phyloP scores from a whole-genome alignment of 2,113 vertebrate species.

The Vombatus ursinus region DNA sequence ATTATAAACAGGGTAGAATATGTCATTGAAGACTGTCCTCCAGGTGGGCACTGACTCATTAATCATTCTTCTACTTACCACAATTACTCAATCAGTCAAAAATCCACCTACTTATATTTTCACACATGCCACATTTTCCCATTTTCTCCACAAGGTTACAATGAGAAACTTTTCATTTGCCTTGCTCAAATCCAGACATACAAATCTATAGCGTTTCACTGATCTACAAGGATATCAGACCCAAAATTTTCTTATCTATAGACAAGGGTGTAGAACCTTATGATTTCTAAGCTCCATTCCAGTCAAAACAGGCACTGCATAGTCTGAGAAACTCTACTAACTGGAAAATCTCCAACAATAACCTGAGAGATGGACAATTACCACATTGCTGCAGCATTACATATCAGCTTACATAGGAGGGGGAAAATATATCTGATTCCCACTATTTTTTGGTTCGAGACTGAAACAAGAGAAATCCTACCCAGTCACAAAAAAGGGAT shows the following conservation, averaged over 20 bases:
- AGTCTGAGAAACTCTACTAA: background rate
- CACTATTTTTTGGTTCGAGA: background rate
- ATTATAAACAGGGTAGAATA: background rate
- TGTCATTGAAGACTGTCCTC: background rate
- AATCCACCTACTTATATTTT: background rate
- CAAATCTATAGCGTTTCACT: background rate
- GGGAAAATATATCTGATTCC: background rate
- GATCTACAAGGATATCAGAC: background rate
- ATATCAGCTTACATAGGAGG: background rate
- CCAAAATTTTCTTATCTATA: background rate
- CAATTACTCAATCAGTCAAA: background rate
- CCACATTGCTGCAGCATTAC: background rate
- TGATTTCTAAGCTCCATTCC: background rate
- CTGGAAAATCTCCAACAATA: background rate
- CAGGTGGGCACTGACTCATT: background rate
- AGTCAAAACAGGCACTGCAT: background rate
- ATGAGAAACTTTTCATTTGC: background rate
- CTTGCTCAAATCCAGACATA: background rate
- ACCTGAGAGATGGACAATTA: background rate
- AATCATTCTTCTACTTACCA: background rate
- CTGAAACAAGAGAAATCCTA: background rate
- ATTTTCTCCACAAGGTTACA: background rate
- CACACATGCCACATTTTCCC: background rate
- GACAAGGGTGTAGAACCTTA: background rate
- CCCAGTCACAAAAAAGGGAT: background rate